Conservation (phyloP, 2,888 invertebrate species). For the Idaea biselata region DNA sequence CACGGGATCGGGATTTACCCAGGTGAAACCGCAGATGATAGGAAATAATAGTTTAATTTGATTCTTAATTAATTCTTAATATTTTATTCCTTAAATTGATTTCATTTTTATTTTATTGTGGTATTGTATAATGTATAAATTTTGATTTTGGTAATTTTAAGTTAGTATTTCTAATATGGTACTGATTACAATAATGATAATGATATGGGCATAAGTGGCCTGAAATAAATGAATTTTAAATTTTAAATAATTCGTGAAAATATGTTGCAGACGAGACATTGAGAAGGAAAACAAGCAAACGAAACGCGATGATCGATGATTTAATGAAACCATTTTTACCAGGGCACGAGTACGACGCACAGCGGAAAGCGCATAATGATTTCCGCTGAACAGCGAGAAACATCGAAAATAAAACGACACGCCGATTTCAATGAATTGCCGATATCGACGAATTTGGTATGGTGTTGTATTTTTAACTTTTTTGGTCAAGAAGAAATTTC, state of each 20-base stretch:
- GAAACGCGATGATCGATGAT: constrained; percentile 55
- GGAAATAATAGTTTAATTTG: no score
- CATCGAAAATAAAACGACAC: constrained; percentile 63
- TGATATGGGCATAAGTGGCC: background rate
- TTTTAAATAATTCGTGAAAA: constrained; percentile 35
- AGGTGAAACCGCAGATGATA: constrained; percentile 3
- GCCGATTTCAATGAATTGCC: constrained; percentile 34
- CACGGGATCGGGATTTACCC: constrained; percentile 19
- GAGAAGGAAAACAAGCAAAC: constrained; percentile 36
- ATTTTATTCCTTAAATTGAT: no score
- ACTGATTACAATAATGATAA: no score
- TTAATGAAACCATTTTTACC: constrained; percentile 75
- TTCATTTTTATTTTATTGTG: no score
- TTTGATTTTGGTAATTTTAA: no score
- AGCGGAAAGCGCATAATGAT: constrained; percentile 78
- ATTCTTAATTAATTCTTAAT: no score
- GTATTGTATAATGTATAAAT: no score
- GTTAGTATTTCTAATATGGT: no score
- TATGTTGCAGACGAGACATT: constrained; percentile 41
- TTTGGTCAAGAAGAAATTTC: constrained; percentile 16
- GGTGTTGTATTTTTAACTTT: constrained; percentile 17
- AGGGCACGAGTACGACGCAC: constrained; percentile 61
- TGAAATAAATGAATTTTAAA: constrained; percentile 4
- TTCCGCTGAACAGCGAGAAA: constrained; percentile 70
- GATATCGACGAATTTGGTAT: constrained; percentile 29